A percentile compares a stretch with the other conserved stretches of the same genome.
phyloP scores from a whole-genome alignment of 2,888 invertebrate species.

The Trachelus stipa region DNA sequence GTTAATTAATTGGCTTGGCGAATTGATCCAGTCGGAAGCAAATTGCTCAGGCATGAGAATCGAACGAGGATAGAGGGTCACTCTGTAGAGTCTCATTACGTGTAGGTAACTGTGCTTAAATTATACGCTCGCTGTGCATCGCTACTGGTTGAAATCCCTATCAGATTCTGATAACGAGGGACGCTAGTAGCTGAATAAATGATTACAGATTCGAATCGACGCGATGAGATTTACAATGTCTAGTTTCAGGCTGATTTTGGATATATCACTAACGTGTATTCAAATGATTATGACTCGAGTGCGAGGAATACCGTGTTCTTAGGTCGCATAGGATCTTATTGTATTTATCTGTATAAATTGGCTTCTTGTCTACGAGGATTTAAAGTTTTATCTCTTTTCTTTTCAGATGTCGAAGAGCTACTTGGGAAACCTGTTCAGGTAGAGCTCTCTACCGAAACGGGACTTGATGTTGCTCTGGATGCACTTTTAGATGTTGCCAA shows the following conservation, averaged over 20 bases:
- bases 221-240: slow-evolving; percentile 43
- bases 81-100: slow-evolving; percentile 2
- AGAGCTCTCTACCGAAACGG: slow-evolving; percentile 79
- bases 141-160: slow-evolving; percentile 21
- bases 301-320: background rate
- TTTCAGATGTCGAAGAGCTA: slow-evolving; percentile 78
- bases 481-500: slow-evolving; percentile 77
- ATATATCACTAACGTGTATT: background rate
- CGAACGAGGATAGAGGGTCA: background rate
- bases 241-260: background rate
- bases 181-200: slow-evolving; percentile 39
- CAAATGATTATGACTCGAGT: background rate
- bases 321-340: background rate
- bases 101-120: slow-evolving; percentile 4
- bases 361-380: background rate
- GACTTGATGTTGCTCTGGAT: slow-evolving; percentile 80
- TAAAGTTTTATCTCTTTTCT: slow-evolving; percentile 13
- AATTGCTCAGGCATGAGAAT: background rate
- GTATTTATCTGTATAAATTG: background rate
- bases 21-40: background rate
- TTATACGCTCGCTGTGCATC: background rate
- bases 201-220: slow-evolving; percentile 36
- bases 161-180: slow-evolving; percentile 42
- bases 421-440: slow-evolving; percentile 83
- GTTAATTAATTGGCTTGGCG: background rate